Percentiles rank a stretch among this genome's conserved stretches.
These are phyloP conservation scores for Manis crassicaudata DNA, from an alignment of 2,797 vertebrate species.

Conservation along the genomic window DNA sequence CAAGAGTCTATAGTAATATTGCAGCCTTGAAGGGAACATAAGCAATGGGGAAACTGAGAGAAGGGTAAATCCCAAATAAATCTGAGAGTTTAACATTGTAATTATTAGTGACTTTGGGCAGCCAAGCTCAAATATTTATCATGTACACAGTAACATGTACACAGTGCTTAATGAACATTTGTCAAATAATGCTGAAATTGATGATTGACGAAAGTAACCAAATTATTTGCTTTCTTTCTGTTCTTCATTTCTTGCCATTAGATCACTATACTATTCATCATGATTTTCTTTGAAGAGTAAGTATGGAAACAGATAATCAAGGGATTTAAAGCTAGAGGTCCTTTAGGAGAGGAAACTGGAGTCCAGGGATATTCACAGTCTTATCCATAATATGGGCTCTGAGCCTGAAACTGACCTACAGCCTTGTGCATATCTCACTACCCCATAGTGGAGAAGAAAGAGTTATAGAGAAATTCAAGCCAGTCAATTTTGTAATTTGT, in stretches of 20 bases:
- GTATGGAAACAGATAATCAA: not conserved
- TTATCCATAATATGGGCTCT: not conserved
- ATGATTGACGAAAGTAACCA: not conserved
- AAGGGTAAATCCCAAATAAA: not conserved
- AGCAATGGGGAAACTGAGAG: not conserved
- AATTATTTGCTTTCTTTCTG: not conserved
- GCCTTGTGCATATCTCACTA: fast-evolving
- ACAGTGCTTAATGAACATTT: not conserved
- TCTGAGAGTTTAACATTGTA: not conserved
- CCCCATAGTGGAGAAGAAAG: not conserved
- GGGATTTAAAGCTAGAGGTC: not conserved
- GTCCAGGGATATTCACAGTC: not conserved
- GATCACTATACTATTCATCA: not conserved
- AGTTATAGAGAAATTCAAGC: not conserved
- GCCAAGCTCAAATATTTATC: not conserved
- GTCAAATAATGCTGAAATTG: not conserved
- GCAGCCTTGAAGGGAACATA: not conserved
- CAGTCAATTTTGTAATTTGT: conserved; percentile 33
- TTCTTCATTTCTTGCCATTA: not conserved
- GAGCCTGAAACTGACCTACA: not conserved
- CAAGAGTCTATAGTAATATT: not conserved
- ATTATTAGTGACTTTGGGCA: not conserved
- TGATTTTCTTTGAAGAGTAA: not conserved
- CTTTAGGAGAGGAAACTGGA: not conserved
- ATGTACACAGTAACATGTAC: not conserved